A percentile compares a stretch with the other conserved stretches of the same genome.
These are phyloP conservation scores for Rhamnusium bicolor DNA, from an alignment of 2,888 invertebrate species.

Conservation along the genomic window DNA sequence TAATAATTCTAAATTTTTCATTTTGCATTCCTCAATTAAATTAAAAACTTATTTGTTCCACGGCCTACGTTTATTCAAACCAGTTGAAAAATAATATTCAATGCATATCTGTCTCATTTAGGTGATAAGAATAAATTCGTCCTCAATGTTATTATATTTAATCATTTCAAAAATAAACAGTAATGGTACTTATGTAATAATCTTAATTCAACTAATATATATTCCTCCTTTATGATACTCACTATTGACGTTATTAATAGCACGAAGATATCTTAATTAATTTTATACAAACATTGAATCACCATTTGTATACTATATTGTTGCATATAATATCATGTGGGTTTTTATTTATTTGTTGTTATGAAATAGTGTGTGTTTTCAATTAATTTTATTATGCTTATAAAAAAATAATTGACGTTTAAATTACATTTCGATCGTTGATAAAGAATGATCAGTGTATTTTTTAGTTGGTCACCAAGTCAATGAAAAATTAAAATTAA, in stretches of 20 bases:
- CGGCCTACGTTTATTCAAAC: too few relatives aligned
- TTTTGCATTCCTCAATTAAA: too few relatives aligned
- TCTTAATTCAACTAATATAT: neutral
- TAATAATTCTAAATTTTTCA: too few relatives aligned
- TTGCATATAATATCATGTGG: neutral
- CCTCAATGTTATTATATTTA: too few relatives aligned
- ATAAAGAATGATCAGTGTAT: neutral
- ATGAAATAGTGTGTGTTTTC: neutral
- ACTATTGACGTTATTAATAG: neutral
- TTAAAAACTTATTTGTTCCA: too few relatives aligned
- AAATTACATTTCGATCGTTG: neutral
- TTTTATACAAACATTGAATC: slow-evolving; percentile 2
- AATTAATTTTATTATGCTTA: neutral
- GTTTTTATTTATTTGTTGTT: neutral
- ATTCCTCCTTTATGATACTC: neutral
- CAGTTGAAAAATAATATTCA: too few relatives aligned
- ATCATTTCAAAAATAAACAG: too few relatives aligned
- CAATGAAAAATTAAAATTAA: too few relatives aligned
- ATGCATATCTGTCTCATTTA: too few relatives aligned
- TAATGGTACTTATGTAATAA: too few relatives aligned
- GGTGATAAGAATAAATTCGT: too few relatives aligned
- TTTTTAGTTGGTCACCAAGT: too few relatives aligned
- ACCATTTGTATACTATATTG: neutral
- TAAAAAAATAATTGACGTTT: neutral
- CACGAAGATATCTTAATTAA: neutral